Evolutionary conservation across 2,888 invertebrate species (phyloP).

Genomic region (Calameuta filiformis): DNA sequence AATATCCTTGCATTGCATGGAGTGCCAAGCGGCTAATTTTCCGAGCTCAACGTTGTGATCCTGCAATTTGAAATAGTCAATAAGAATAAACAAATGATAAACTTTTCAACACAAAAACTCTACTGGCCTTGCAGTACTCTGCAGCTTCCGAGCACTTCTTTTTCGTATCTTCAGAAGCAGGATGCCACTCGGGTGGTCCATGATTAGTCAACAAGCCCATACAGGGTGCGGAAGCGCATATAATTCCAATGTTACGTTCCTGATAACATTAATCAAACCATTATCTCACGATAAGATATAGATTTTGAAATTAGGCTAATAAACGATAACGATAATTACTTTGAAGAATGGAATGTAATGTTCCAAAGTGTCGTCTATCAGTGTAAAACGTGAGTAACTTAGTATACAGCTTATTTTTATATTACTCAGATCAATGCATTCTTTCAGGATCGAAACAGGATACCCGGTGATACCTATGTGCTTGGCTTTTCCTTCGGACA

Average conservation of each 20-base stretch:
- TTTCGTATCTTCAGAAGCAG: slow-evolving; percentile 75
- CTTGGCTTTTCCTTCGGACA: slow-evolving; percentile 78
- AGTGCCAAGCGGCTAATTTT: slow-evolving; percentile 77
- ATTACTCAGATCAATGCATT: slow-evolving; percentile 75
- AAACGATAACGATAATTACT: slow-evolving; percentile 66
- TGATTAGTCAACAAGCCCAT: slow-evolving; percentile 84
- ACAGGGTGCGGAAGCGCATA: slow-evolving; percentile 85
- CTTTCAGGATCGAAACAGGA: slow-evolving; percentile 80
- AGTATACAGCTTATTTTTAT: slow-evolving; percentile 78
- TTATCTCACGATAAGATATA: background rate
- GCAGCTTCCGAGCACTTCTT: slow-evolving; percentile 72
- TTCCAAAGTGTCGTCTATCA: slow-evolving; percentile 81
- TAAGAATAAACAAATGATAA: background rate
- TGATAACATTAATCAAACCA: slow-evolving; percentile 53
- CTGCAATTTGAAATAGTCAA: slow-evolving; percentile 52
- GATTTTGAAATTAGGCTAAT: slow-evolving; percentile 4
- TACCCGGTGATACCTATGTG: slow-evolving; percentile 91
- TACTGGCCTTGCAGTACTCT: slow-evolving; percentile 73
- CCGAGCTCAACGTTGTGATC: slow-evolving; percentile 75
- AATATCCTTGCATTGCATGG: slow-evolving; percentile 71
- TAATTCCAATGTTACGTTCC: slow-evolving; percentile 79
- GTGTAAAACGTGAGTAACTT: slow-evolving; percentile 82
- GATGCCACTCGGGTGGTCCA: slow-evolving; percentile 86
- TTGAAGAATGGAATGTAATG: slow-evolving; percentile 81
- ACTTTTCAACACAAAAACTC: background rate